phyloP scores from a whole-genome alignment of 2,113 vertebrate species.

The Phalacrocorax aristotelis region DNA sequence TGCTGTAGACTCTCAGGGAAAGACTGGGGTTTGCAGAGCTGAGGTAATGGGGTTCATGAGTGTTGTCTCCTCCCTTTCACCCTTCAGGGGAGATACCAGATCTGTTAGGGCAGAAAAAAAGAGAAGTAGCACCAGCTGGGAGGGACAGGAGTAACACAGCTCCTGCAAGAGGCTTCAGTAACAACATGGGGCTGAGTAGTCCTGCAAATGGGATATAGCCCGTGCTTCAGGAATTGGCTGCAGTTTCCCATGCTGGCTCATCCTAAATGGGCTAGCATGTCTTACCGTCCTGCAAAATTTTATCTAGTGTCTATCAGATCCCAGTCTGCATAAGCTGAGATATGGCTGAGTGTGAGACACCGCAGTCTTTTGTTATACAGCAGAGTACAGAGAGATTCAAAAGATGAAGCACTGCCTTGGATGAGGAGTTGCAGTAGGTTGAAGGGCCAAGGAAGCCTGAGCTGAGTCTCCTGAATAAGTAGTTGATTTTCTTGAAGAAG shows the following conservation, averaged over 20 bases:
- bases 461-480: not conserved
- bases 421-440: not conserved
- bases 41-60: not conserved
- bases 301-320: not conserved
- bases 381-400: not conserved
- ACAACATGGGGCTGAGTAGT: not conserved
- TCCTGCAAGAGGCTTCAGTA: not conserved
- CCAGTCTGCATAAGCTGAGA: not conserved
- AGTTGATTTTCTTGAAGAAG: not conserved
- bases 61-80: not conserved
- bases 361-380: not conserved
- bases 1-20: not conserved
- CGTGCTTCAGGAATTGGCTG: not conserved
- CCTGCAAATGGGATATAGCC: fast-evolving
- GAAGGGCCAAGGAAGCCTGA: not conserved
- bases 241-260: not conserved
- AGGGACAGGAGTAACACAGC: not conserved
- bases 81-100: not conserved
- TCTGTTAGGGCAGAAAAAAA: not conserved
- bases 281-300: not conserved
- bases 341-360: not conserved
- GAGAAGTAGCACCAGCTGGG: not conserved
- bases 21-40: not conserved
- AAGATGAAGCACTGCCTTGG: not conserved
- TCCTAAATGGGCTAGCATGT: not conserved